phyloP scores from a whole-genome alignment of 53 echinoderm and acorn worm species.

The Holothuria leucospilota region DNA sequence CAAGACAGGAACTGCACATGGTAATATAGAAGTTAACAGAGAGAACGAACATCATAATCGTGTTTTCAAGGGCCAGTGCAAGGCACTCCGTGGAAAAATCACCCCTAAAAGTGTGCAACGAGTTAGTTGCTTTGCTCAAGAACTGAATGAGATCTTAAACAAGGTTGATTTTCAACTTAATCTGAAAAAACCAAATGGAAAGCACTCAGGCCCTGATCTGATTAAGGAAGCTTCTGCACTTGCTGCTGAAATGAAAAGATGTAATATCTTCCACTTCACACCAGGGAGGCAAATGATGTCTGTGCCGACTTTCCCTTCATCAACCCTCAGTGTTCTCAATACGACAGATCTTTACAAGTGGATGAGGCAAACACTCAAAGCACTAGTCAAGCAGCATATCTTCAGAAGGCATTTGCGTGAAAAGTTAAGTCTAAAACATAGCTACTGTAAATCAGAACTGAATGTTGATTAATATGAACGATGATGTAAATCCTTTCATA shows the following conservation, averaged over 20 bases:
- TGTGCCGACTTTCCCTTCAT: conserved; percentile 61
- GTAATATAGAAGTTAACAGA: conserved; percentile 66
- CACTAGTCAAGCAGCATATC: conserved; percentile 31
- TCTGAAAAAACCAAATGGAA: conserved; percentile 40
- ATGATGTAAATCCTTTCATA: too few species aligned
- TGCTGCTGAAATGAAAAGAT: conserved; percentile 54
- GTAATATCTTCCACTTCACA: conserved; percentile 35
- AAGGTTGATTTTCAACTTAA: conserved; percentile 38
- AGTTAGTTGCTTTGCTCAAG: conserved; percentile 39
- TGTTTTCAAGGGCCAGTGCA: conserved; percentile 35
- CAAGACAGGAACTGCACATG: conserved; percentile 43
- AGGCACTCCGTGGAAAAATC: conserved; percentile 47
- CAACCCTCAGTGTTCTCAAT: conserved; percentile 15
- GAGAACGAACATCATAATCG: conserved; percentile 57
- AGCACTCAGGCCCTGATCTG: not conserved
- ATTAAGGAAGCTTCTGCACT: conserved; percentile 51
- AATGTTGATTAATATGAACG: too few species aligned
- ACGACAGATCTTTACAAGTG: conserved; percentile 57
- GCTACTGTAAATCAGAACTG: too few species aligned
- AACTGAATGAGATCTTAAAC: conserved; percentile 5
- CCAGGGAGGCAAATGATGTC: conserved; percentile 54
- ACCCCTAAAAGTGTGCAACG: conserved; percentile 47
- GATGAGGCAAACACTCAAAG: conserved; percentile 59
- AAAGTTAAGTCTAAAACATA: too few species aligned
- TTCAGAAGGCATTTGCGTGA: conserved; percentile 34